Percentiles rank a stretch among this genome's conserved stretches.
phyloP scores from a whole-genome alignment of 23 tunicate species.

The Ciona savignyi region DNA sequence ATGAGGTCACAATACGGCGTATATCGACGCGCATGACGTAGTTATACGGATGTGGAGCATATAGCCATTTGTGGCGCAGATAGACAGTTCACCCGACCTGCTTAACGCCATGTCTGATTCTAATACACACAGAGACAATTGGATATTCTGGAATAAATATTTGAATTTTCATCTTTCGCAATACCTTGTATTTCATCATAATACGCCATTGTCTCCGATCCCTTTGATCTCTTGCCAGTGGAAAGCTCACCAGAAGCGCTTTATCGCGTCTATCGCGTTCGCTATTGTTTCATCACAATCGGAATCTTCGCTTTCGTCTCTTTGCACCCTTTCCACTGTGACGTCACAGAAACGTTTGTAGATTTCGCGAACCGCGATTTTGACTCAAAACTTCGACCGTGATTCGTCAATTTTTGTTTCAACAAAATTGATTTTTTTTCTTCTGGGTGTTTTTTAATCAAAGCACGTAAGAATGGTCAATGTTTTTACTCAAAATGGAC shows the following conservation, averaged over 20 bases:
- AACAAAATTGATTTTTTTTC: neutral
- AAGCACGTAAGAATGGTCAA: too few species aligned
- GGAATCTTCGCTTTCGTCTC: neutral
- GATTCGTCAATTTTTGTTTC: neutral
- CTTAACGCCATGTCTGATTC: too few species aligned
- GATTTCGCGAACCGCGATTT: too few species aligned
- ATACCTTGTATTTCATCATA: neutral
- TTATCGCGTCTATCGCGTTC: neutral
- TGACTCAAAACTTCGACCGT: too few species aligned
- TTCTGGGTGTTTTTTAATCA: too few species aligned
- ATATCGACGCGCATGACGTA: too few species aligned
- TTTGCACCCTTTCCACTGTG: neutral
- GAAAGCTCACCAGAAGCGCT: neutral
- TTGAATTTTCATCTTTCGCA: neutral
- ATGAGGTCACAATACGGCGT: too few species aligned
- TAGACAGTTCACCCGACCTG: too few species aligned
- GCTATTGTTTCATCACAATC: constrained; percentile 1
- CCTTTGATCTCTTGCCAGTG: neutral
- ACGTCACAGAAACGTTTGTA: neutral
- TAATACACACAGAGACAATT: neutral
- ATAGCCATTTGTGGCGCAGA: too few species aligned
- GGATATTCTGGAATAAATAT: neutral
- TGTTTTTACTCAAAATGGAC: neutral
- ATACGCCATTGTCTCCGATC: neutral
- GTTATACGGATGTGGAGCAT: too few species aligned